These are phyloP conservation scores for Rhopalosiphum maidis DNA, from an alignment of 1,140 invertebrate species.

Conservation along the genomic window DNA sequence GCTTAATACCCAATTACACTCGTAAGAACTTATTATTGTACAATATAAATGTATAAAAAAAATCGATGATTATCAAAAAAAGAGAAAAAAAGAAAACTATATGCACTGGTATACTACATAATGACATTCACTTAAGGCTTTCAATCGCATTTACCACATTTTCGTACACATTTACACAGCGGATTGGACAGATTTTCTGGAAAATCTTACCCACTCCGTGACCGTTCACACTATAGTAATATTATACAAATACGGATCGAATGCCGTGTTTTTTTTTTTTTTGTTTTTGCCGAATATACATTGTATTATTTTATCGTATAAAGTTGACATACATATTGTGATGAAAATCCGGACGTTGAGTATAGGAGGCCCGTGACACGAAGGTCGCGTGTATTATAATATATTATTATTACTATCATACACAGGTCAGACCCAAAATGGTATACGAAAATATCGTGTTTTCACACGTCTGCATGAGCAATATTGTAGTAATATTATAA, in stretches of 20 bases:
- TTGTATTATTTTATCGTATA: neutral
- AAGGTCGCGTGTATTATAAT: neutral
- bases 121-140: no score
- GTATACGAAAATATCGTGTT: neutral
- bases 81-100: no score
- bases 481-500: constrained; percentile 20
- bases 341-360: neutral
- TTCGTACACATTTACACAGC: neutral
- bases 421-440: neutral
- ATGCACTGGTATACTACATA: neutral
- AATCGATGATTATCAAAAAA: neutral
- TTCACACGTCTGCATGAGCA: neutral
- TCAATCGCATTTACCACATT: neutral
- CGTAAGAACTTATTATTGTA: neutral
- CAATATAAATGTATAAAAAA: neutral
- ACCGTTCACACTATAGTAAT: neutral
- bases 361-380: neutral
- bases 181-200: neutral
- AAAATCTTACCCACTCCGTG: neutral
- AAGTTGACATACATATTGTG: neutral
- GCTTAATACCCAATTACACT: neutral
- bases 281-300: neutral
- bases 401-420: constrained; percentile 1
- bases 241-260: neutral
- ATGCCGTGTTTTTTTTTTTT: neutral